phyloP scores from a whole-genome alignment of 2,797 vertebrate species.

The Typhlichthys eigenmanni region DNA sequence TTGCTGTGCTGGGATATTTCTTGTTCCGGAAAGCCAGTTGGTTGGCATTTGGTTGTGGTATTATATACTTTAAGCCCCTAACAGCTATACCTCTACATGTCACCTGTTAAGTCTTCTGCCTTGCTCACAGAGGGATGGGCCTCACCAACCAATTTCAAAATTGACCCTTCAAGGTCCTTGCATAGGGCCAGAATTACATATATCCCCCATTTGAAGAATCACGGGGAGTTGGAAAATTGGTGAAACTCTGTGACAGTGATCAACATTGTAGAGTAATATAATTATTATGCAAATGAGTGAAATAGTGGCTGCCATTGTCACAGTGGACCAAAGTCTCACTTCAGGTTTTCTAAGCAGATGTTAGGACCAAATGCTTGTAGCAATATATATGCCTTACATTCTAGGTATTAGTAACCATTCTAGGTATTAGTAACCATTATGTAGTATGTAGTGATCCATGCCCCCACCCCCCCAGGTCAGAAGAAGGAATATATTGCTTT shows the following conservation, averaged over 20 bases:
- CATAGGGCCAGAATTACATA: conserved; percentile 54
- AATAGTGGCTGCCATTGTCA: conserved; percentile 29
- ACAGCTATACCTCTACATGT: conserved; percentile 19
- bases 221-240: conserved; percentile 35
- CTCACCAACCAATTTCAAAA: conserved; percentile 43
- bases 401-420: conserved; percentile 6
- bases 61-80: conserved; percentile 37
- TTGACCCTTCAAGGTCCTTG: conserved; percentile 62
- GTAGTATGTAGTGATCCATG: too few species aligned
- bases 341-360: conserved; percentile 15
- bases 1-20: conserved; percentile 54
- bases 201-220: conserved; percentile 46
- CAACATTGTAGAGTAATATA: conserved; percentile 28
- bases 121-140: conserved; percentile 7
- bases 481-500: too few species aligned
- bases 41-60: conserved; percentile 29
- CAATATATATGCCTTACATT: conserved; percentile 15
- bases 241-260: conserved; percentile 18
- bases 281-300: conserved; percentile 40
- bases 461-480: too few species aligned
- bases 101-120: background rate
- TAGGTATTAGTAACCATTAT: conserved; percentile 5
- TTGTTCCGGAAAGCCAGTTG: conserved; percentile 48
- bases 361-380: conserved; percentile 18
- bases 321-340: conserved; percentile 11